Base-by-base conservation (phyloP, 1,140 invertebrate genomes). In the Papilio aristodemus region DNA sequence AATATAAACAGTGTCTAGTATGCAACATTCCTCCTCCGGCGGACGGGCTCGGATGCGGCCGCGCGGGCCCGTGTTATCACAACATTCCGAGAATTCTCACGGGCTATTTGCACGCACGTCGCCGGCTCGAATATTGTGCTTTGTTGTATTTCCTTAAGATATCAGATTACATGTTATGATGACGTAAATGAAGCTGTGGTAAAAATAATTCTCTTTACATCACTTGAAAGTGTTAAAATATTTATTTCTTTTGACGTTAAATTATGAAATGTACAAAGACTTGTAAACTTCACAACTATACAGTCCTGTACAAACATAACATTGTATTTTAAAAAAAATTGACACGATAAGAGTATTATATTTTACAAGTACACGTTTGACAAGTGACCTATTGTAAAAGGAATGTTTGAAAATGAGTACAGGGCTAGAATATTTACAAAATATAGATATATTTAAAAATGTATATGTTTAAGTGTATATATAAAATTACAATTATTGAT, bases 71-170 rank as follows among this genome's bases (percentile, higher is more conserved):
- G 66, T 83, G 76, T 85, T 85, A 77, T 85, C 72, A 83, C 78
- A 83, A 81, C 78, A 83, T 76, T 77, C 77, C 68, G 50, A 66
- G 64, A 39, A 76, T 79, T 85, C 81, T 72, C 83, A 85, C 79
- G 80, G 36, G 32, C 59, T 38, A 58, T 58, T 58, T 58, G 57
- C 25, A 58, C n/a, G 27, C 27, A 27, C 57, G 7, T 58, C 13
- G 57, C 10, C 14, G 19, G 3, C 17, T 54, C 3, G 17, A 25
- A 54, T 50, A 50, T 10, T 54, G 46, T 54, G 22, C 46, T 19
- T 54, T 54, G 46, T 19, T 54, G 10, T 14, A 54, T 54, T 25
- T 54, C 46, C 46, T 54, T 54, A 19, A 22, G 17, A 54, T 54
- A 54, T 54, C 46, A 22, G 19, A 54, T 54, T 9, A 54, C 22